Percentiles rank a stretch among this genome's conserved stretches.
Evolutionary conservation across 2,113 vertebrate genomes (phyloP).

Genomic region (Artemisiospiza belli): DNA sequence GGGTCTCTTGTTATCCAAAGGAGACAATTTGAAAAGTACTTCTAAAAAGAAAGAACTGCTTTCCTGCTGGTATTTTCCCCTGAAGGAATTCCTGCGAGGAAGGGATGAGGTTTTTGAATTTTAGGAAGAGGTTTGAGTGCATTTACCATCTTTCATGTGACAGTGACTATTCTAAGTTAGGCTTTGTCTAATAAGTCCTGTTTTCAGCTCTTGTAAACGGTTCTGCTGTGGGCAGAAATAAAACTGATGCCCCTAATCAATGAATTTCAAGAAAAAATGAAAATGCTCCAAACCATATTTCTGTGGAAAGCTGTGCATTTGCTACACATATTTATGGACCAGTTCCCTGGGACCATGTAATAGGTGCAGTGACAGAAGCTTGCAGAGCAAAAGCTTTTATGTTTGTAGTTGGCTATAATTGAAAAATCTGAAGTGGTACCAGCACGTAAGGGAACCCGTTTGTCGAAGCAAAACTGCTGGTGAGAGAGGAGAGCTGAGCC

Average conservation of each 20-base stretch:
- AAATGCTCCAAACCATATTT: neutral
- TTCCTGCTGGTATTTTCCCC: neutral
- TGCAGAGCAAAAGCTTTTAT: neutral
- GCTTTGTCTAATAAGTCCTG: neutral
- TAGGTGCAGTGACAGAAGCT: neutral
- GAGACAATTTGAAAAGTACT: neutral
- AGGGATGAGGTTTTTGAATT: neutral
- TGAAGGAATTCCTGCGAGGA: neutral
- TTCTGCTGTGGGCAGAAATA: neutral
- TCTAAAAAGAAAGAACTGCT: neutral
- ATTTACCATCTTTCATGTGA: neutral
- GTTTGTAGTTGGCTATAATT: neutral
- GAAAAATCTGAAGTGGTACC: neutral
- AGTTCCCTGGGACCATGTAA: neutral
- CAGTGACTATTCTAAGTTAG: neutral
- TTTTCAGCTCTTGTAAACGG: neutral
- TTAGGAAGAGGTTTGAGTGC: neutral
- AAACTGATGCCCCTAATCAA: neutral
- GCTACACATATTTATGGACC: neutral
- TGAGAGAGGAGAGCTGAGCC: neutral
- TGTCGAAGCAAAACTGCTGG: neutral
- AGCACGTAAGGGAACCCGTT: neutral
- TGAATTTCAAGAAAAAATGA: neutral
- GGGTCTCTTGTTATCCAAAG: neutral
- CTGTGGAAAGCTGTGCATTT: neutral